A percentile compares a stretch with the other conserved stretches of the same genome.
Conservation (phyloP, 2,113 vertebrate genomes). For the Nothoprocta pentlandii region DNA sequence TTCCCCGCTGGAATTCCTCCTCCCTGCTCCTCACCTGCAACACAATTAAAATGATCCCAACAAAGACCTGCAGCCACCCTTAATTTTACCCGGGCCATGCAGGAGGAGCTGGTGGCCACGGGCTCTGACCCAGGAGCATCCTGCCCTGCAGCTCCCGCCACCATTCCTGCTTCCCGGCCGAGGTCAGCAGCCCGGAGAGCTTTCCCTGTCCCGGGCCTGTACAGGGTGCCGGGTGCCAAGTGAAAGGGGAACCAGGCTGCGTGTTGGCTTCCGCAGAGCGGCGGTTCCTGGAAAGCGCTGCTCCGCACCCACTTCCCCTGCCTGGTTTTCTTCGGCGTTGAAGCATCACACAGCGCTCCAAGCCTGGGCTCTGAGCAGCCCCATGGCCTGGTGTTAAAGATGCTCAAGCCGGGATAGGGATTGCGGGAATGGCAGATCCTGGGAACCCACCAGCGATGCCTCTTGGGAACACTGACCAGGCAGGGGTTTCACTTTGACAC, state of each 20-base stretch:
- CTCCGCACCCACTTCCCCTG: rapidly evolving
- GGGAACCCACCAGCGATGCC: no score
- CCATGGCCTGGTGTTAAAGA: no score
- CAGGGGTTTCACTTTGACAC: background rate
- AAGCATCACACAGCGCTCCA: background rate
- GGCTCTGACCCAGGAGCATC: rapidly evolving
- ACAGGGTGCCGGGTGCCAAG: background rate
- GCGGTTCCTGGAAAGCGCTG: rapidly evolving
- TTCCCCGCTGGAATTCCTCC: rapidly evolving
- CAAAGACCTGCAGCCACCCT: background rate
- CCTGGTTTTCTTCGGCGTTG: background rate
- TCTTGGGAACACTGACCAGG: no score
- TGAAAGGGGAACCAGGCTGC: rapidly evolving
- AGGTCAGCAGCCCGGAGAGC: no score
- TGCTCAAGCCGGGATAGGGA: background rate
- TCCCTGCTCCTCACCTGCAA: rapidly evolving
- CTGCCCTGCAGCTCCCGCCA: background rate
- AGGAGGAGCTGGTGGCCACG: no score
- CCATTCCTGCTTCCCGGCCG: background rate
- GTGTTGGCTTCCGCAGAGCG: rapidly evolving
- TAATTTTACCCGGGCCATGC: background rate
- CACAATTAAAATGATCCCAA: rapidly evolving
- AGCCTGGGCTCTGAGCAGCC: background rate
- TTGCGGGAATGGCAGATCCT: no score
- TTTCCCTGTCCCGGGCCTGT: no score